These are phyloP conservation scores for Rhinogobius similis DNA, from an alignment of 2,113 vertebrate species.

Conservation along the genomic window DNA sequence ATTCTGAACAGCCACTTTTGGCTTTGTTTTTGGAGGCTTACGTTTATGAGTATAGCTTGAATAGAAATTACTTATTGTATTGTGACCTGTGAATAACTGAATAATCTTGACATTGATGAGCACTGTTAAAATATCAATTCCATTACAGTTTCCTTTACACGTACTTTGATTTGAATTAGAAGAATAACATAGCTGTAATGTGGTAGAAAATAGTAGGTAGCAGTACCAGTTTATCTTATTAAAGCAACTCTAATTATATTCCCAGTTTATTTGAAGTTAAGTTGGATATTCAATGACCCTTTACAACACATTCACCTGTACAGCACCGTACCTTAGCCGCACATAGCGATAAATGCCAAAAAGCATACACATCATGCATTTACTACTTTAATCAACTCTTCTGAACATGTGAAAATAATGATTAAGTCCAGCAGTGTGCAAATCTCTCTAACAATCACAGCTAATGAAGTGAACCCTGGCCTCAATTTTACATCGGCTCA, in stretches of 20 bases:
- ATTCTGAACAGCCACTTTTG: too few species aligned
- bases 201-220: neutral
- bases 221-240: neutral
- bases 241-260: neutral
- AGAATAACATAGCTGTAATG: too few species aligned
- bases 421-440: neutral
- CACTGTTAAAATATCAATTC: neutral
- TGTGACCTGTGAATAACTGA: too few species aligned
- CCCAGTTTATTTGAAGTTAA: neutral
- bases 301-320: neutral
- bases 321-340: neutral
- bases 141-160: neutral
- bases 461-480: slow-evolving; percentile 1
- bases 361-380: neutral
- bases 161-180: neutral
- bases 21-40: too few species aligned
- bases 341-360: neutral
- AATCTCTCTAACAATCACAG: neutral
- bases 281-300: neutral
- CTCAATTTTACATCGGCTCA: neutral
- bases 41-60: too few species aligned
- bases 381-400: neutral
- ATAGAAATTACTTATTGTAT: too few species aligned
- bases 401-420: slow-evolving; percentile 10
- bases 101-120: too few species aligned